A percentile compares a stretch with the other conserved stretches of the same genome.
Evolutionary conservation across 2,113 vertebrate species (phyloP).

Genomic region (Nipponia nippon): DNA sequence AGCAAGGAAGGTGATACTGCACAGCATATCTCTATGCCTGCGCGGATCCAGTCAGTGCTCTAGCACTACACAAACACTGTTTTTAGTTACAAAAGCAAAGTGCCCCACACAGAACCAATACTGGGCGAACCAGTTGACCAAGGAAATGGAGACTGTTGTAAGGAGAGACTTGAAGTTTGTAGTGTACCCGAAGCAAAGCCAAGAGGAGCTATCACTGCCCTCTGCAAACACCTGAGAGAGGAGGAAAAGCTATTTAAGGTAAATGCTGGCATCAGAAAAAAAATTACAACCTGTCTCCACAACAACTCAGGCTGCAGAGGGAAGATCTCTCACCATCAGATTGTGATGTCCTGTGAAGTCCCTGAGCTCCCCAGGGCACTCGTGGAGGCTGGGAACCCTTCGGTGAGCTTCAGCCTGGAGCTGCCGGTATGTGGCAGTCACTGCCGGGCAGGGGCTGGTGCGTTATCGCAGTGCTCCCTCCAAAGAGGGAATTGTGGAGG

Average conservation of each 20-base stretch:
- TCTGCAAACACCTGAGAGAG: neutral
- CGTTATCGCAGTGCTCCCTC: neutral
- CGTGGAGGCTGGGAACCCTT: neutral
- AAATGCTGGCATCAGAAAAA: neutral
- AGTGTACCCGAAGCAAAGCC: neutral
- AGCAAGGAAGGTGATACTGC: neutral
- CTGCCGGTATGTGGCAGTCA: accelerated
- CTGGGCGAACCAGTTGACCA: neutral
- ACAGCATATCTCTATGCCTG: accelerated
- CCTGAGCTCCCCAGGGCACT: neutral
- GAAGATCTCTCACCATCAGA: neutral
- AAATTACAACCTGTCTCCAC: neutral
- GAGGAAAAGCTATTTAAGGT: neutral
- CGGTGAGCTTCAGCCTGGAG: neutral
- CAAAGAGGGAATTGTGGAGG: neutral
- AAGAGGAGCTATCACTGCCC: neutral
- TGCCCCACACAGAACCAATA: neutral
- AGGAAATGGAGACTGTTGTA: neutral
- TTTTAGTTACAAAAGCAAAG: neutral
- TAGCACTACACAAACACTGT: neutral
- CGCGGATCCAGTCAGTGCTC: neutral
- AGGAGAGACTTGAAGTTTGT: neutral
- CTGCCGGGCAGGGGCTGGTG: accelerated
- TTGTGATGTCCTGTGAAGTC: neutral
- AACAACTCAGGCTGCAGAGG: neutral